Percentiles rank a stretch among this genome's conserved stretches.
Conservation (phyloP, 1,140 invertebrate species). For the Oscheius sp. region DNA sequence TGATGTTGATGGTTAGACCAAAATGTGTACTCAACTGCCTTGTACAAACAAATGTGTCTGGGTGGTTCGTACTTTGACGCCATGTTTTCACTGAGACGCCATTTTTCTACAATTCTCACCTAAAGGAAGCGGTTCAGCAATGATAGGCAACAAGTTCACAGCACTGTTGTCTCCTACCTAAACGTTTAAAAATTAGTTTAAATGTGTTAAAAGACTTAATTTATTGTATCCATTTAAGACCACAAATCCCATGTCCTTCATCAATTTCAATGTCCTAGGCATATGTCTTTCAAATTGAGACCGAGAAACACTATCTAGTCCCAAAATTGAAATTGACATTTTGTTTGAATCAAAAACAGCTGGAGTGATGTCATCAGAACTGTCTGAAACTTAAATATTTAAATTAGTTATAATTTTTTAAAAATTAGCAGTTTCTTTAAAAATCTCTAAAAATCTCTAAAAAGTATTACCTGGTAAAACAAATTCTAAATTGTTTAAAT, state of each 20-base stretch:
- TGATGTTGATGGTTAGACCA: too few relatives aligned
- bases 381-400: too few relatives aligned
- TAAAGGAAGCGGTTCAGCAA: not conserved
- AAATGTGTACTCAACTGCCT: too few relatives aligned
- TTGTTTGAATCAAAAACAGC: not conserved
- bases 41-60: too few relatives aligned
- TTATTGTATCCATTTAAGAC: conserved; percentile 16
- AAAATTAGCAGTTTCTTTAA: too few relatives aligned
- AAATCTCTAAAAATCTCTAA: too few relatives aligned
- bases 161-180: conserved; percentile 23
- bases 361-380: not conserved
- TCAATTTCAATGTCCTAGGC: not conserved
- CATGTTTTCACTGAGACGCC: too few relatives aligned
- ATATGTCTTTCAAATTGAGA: conserved; percentile 11
- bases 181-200: not conserved
- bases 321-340: conserved; percentile 15
- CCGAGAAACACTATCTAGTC: conserved; percentile 6
- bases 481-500: not conserved
- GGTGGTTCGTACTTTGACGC: too few relatives aligned
- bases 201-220: not conserved
- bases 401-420: too few relatives aligned
- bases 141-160: conserved; percentile 4
- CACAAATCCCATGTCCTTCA: conserved; percentile 5
- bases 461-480: conserved; percentile 7
- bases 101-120: too few relatives aligned